These are phyloP conservation scores for Graphium colonna DNA, from an alignment of 2,888 invertebrate genomes.

Conservation along the genomic window DNA sequence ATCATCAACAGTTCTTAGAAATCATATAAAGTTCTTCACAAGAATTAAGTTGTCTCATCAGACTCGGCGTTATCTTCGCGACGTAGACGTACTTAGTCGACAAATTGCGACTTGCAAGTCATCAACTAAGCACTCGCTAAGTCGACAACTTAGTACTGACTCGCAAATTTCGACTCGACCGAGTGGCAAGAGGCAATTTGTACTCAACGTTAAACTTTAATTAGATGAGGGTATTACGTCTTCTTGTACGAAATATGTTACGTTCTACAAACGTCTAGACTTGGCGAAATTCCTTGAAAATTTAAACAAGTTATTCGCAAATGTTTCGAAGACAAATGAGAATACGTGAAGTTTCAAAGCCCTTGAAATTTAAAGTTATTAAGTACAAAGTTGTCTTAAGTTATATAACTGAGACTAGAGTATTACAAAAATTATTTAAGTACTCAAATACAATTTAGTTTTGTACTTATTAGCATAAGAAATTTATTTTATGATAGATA, in stretches of 20 bases:
- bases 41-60: too few relatives aligned
- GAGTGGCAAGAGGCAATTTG: constrained; percentile 5
- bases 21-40: too few relatives aligned
- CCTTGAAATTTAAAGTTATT: too few relatives aligned
- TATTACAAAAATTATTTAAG: too few relatives aligned
- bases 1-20: too few relatives aligned
- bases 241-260: background rate
- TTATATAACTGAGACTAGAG: too few relatives aligned
- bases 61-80: background rate
- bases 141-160: background rate
- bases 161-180: constrained; percentile 6
- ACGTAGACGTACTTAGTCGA: background rate
- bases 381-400: too few relatives aligned
- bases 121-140: background rate
- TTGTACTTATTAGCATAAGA: too few relatives aligned
- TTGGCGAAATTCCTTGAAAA: background rate
- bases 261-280: background rate
- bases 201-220: constrained; percentile 13
- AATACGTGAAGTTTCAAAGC: too few relatives aligned
- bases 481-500: too few relatives aligned
- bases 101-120: background rate
- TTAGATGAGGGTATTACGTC: constrained; percentile 9
- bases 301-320: background rate
- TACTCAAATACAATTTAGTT: too few relatives aligned
- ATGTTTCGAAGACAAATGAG: too few relatives aligned